Conservation (phyloP, 2,113 vertebrate genomes). For the Tetraodon nigroviridis region DNA sequence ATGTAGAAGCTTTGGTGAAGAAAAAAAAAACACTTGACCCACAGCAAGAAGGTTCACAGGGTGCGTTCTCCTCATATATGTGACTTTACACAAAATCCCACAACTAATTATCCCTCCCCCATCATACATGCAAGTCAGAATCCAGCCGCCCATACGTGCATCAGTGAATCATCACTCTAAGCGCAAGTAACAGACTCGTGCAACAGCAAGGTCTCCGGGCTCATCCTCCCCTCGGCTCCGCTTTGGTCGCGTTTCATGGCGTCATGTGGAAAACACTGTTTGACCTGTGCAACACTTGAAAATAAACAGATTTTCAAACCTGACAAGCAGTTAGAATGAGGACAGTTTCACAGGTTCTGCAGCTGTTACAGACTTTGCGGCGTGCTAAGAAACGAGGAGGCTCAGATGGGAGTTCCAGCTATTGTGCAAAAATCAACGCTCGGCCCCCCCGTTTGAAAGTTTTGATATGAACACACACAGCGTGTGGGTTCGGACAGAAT, state of each 20-base stretch:
- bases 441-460: constrained; percentile 12
- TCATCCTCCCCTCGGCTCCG: constrained; percentile 3
- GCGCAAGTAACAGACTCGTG: background rate
- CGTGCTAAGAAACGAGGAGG: background rate
- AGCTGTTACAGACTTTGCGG: constrained; percentile 12
- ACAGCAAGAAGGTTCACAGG: no score
- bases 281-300: background rate
- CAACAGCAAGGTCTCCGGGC: background rate
- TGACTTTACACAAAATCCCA: no score
- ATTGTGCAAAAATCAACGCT: constrained; percentile 19
- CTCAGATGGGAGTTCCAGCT: constrained; percentile 3
- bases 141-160: background rate
- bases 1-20: no score
- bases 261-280: constrained; percentile 4
- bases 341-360: constrained; percentile 5
- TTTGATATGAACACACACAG: constrained; percentile 16
- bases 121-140: background rate
- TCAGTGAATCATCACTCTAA: background rate
- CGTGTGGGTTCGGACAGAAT: constrained; percentile 22
- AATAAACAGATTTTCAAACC: constrained; percentile 6
- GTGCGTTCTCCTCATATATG: no score
- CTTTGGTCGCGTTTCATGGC: background rate
- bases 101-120: no score
- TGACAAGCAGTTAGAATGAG: no score
- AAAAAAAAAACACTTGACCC: no score